Evolutionary conservation across 2,113 vertebrate species (phyloP).

Genomic region (Nannobrachium achirus): DNA sequence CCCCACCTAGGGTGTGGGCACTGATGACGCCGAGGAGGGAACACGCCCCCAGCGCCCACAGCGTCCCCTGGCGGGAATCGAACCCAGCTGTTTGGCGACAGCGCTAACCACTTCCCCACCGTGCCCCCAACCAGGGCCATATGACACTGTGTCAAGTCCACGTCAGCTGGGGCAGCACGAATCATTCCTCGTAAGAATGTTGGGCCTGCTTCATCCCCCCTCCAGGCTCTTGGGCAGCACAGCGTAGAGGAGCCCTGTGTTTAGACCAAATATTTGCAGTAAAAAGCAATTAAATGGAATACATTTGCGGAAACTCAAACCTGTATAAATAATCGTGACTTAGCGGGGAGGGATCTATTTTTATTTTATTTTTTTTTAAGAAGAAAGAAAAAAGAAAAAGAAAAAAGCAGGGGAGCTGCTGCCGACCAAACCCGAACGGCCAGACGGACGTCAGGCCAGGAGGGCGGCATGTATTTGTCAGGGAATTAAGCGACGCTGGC

Average conservation of each 20-base stretch:
- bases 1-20: too few relatives aligned
- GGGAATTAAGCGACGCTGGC: slow-evolving; percentile 61
- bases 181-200: too few relatives aligned
- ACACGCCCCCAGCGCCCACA: too few relatives aligned
- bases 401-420: slow-evolving; percentile 15
- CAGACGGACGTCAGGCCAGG: slow-evolving; percentile 50
- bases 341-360: slow-evolving; percentile 33
- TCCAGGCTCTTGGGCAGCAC: slow-evolving; percentile 20
- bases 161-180: too few relatives aligned
- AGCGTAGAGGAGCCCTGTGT: slow-evolving; percentile 25
- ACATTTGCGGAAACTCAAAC: slow-evolving; percentile 72
- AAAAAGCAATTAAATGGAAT: slow-evolving; percentile 75
- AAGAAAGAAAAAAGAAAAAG: not conserved
- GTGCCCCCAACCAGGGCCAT: too few relatives aligned
- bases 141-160: too few relatives aligned
- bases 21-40: too few relatives aligned
- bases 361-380: too few relatives aligned
- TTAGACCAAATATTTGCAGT: slow-evolving; percentile 74
- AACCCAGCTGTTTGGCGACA: too few relatives aligned
- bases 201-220: not conserved
- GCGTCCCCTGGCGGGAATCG: too few relatives aligned
- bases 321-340: slow-evolving; percentile 67
- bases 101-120: too few relatives aligned
- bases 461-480: slow-evolving; percentile 68
- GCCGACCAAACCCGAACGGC: not conserved